phyloP scores from a whole-genome alignment of 2,797 vertebrate species.

The Notolabrus celidotus region DNA sequence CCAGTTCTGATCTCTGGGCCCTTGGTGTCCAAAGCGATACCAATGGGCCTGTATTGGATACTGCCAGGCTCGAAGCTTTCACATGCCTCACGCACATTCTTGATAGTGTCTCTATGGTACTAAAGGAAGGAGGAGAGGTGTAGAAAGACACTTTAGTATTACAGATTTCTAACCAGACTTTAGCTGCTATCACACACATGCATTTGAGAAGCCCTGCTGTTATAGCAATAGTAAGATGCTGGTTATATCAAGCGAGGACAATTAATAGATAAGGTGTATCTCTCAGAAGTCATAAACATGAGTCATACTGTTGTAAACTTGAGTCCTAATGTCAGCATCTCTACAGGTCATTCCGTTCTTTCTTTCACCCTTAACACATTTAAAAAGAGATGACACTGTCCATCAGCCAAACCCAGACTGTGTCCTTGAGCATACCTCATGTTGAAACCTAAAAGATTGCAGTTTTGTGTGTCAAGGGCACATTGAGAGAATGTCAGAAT shows the following conservation, averaged over 20 bases:
- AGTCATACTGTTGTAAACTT: constrained; percentile 15
- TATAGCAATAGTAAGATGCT: not conserved
- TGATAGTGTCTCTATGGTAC: constrained; percentile 95
- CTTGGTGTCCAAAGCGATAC: constrained; percentile 97
- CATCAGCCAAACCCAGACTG: not conserved
- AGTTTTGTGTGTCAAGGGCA: not conserved
- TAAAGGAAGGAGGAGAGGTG: constrained; percentile 51
- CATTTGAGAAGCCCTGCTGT: not conserved
- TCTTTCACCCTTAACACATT: not conserved
- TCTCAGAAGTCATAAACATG: constrained; percentile 51
- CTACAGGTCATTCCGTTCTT: not conserved
- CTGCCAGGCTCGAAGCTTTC: constrained; percentile 96
- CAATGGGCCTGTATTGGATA: constrained; percentile 95
- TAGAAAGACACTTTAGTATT: not conserved
- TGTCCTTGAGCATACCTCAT: constrained; percentile 17
- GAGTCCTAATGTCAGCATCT: not conserved
- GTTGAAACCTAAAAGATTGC: not conserved
- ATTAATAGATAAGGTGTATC: constrained; percentile 12
- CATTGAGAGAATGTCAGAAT: not conserved
- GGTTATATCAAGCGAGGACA: not conserved
- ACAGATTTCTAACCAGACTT: not conserved
- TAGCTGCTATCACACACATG: not conserved
- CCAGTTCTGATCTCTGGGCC: constrained; percentile 99
- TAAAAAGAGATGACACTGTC: not conserved
- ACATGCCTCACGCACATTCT: constrained; percentile 93